These are phyloP conservation scores for Pongo pygmaeus DNA, from an alignment of 2,113 vertebrate species.

Conservation along the genomic window DNA sequence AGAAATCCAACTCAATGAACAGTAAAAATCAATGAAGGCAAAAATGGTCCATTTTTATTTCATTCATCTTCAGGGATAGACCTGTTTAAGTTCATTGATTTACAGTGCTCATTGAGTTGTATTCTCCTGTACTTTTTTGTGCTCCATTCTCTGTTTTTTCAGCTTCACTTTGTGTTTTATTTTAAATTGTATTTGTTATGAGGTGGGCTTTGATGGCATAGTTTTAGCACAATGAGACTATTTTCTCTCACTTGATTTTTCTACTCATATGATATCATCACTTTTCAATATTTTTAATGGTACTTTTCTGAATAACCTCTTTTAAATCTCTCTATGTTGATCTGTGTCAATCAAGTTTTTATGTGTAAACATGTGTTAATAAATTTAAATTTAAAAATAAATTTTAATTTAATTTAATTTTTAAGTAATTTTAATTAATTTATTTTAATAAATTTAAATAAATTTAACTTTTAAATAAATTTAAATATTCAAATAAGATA, in stretches of 20 bases:
- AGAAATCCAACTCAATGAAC: constrained; percentile 26
- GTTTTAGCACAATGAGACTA: not conserved
- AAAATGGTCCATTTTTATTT: constrained; percentile 65
- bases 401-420: no score
- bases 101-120: constrained; percentile 54
- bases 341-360: not conserved
- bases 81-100: constrained; percentile 63
- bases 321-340: not conserved
- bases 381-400: not conserved
- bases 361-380: not conserved
- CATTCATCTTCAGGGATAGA: constrained; percentile 43
- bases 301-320: not conserved
- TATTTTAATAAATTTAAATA: no score
- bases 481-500: no score
- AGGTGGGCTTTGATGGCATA: not conserved
- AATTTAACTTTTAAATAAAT: no score
- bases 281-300: not conserved
- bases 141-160: not conserved
- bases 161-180: not conserved
- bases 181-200: constrained; percentile 8
- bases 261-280: not conserved
- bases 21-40: constrained; percentile 70
- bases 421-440: no score
- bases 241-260: constrained; percentile 35
- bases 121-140: not conserved